Evolutionary conservation across 2,113 vertebrate species (phyloP).

Genomic region (Tinamus guttatus): DNA sequence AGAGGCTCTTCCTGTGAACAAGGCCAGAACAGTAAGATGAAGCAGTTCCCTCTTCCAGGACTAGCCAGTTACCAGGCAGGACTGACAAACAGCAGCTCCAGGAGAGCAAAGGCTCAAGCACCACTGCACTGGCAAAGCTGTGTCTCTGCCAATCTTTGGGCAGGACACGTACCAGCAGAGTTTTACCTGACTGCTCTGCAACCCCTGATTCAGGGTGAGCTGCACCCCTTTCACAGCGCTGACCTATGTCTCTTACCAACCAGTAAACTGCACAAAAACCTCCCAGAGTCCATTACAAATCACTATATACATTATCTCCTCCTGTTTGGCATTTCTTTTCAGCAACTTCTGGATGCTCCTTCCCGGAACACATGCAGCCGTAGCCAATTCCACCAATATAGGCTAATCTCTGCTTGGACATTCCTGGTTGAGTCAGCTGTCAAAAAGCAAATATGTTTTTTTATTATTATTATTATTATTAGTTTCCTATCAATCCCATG

Average conservation of each 20-base stretch:
- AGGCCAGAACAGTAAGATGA: neutral
- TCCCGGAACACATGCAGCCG: neutral
- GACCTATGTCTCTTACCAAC: too few relatives aligned
- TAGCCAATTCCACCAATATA: neutral
- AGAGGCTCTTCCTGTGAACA: neutral
- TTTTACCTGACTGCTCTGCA: neutral
- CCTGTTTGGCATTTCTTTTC: neutral
- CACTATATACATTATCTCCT: neutral
- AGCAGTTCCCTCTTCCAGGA: neutral
- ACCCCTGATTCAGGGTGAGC: neutral
- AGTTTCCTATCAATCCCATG: neutral
- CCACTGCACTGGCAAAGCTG: neutral
- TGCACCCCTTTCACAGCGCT: too few relatives aligned
- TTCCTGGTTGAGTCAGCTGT: neutral
- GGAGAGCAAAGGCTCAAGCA: neutral
- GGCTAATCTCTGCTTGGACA: neutral
- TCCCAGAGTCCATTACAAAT: neutral
- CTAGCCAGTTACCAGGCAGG: neutral
- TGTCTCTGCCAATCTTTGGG: neutral
- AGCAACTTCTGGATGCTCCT: neutral
- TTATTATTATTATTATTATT: neutral
- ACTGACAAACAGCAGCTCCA: neutral
- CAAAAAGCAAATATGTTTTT: neutral
- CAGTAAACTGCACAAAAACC: neutral
- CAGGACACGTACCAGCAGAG: neutral